phyloP scores from a whole-genome alignment of 2,113 vertebrate genomes.

The Stegostoma tigrinum region DNA sequence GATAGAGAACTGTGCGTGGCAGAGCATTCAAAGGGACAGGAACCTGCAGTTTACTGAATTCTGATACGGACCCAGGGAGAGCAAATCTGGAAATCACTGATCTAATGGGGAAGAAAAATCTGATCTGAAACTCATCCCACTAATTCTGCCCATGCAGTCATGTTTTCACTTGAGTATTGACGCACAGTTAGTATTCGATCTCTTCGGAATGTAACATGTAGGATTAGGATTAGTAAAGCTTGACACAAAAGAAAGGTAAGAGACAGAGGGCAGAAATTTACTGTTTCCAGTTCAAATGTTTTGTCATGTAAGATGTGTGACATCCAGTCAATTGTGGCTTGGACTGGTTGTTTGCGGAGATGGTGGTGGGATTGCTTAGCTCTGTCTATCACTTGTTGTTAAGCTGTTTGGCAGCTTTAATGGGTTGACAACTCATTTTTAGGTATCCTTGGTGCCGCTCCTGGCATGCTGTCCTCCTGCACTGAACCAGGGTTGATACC shows the following conservation, averaged over 20 bases:
- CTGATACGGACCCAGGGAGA: background rate
- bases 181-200: background rate
- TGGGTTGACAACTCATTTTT: no score
- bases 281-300: no score
- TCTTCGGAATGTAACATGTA: background rate
- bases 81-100: background rate
- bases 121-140: background rate
- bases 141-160: background rate
- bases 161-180: background rate
- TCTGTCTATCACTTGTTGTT: no score
- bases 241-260: background rate
- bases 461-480: no score
- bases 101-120: background rate
- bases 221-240: background rate
- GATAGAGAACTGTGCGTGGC: background rate
- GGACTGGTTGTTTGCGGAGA: no score
- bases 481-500: no score
- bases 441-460: no score
- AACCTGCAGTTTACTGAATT: background rate
- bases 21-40: background rate
- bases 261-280: background rate
- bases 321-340: no score
- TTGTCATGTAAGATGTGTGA: no score
- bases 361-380: no score
- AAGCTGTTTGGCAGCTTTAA: no score